Base-by-base conservation (phyloP, 2,797 vertebrate genomes). In the Cyclopterus lumpus region DNA sequence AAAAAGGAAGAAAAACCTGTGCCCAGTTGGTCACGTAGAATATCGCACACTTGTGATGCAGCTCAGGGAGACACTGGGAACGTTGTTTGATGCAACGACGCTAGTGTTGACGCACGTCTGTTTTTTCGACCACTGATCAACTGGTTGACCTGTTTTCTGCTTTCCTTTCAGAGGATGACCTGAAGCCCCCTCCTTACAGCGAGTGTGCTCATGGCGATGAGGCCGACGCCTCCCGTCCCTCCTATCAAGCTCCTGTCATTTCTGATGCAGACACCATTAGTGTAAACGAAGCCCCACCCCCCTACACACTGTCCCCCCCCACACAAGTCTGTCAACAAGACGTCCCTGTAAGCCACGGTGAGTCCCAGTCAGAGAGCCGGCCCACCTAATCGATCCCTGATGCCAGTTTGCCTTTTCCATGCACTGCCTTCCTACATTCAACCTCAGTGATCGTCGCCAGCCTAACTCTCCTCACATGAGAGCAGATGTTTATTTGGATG, bases 121-220 rank as follows among this genome's bases (percentile, higher is more conserved):
- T 9, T 38, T 60, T 70, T 24, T 34, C 36, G 26, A 61, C 24
- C 3, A 55, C 34, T 24, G 38, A 32, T 53, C 6, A 12, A 34
- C 26, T 32, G 3, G 0, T 61, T 67, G 16, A 55, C 49, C 24
- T 11, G 5, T 69, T 24, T 36, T 57, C 20, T 51, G 6, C 38
- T 49, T 51, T 57, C 15, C 69, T 79, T 84, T 28, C 83, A 95
- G 94, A 92, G 20, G 95, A 96, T 1, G 95, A 96, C 68, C 93
- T 96, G 81, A 96, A 96, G 90, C 96, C 96, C 5, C 96, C 96
- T 54, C 95, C 96, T 0, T 96, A 96, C 92, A 96, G 95, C 36
- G 95, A 96, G 83, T 95, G 93, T 9, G 93, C 94, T 57, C 89
- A 76, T 5, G 79, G 82, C 1, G 88, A 87, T 0, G 88, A 86